Evolutionary conservation across 2,113 vertebrate genomes (phyloP), one percentile per base, ranked within the genome.

Genomic region (Triplophysa siluroides): DNA sequence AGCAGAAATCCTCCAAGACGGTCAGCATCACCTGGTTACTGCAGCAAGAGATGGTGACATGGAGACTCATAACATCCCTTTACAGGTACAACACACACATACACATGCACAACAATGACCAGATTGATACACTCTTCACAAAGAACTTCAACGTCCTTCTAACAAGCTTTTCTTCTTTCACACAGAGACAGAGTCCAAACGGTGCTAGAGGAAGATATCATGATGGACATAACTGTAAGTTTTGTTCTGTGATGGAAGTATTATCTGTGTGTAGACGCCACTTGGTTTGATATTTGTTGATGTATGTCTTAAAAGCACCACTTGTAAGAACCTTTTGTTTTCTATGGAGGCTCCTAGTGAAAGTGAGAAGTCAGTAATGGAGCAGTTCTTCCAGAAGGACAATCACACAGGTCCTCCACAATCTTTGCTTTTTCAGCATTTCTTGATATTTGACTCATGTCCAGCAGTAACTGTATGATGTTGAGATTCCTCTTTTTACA

Each of bases 21-120:
- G 95, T 96, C 1, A 96, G 97, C 67, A 94, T 99, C 70, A 91
- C 93, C 70, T 99, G 98, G 98, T 93, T 99, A 83, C 94, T 99
- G 80, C 96, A 96, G 75, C 97, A 99, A 86, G 98, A 99, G 87
- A 96, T 92, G 93, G 94, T 95, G 80, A 94, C 97, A 0, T 99
- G 98, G 98, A 95, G 97, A 76, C 93, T 99, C 60, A 86, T 99
- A 64, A 93, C 93, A 38, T 98, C 98, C 0, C 92, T 98, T 43
- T 99, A 98, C 83, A 96, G 94, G 98, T 97, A 45, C 3, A 52
- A 23, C 61, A 21, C 76, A 41, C 24, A 41, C 50, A 60, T 50
- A 60, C 4, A 45, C 63, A 75, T 58, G 13, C 19, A 6, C n/a
- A n/a, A 58, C n/a, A 21, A 58, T 58, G 0, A 58, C 8, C 19